These are phyloP conservation scores for Stomatorhinus walkeri DNA, from an alignment of 2,797 vertebrate genomes.

Conservation along the genomic window DNA sequence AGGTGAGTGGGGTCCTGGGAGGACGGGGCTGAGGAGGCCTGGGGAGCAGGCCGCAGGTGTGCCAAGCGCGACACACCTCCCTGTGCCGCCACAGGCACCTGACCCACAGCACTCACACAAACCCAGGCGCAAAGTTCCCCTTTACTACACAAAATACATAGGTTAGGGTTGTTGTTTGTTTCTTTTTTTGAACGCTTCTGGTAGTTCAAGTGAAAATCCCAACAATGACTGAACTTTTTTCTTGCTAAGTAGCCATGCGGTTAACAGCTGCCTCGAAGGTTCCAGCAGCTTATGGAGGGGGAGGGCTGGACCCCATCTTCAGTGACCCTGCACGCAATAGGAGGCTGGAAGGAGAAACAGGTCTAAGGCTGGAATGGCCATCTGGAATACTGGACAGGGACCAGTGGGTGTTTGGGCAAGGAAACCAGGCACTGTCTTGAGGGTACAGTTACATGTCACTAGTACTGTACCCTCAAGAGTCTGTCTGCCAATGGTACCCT, in stretches of 20 bases:
- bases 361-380: neutral
- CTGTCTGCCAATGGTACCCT: neutral
- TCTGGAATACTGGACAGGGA: neutral
- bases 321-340: neutral
- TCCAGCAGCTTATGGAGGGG: neutral
- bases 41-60: slow-evolving; percentile 5
- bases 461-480: neutral
- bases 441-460: neutral
- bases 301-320: neutral
- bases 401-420: neutral
- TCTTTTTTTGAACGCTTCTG: neutral
- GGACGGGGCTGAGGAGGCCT: neutral
- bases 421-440: neutral
- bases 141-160: neutral
- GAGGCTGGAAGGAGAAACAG: neutral
- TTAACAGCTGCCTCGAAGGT: neutral
- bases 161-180: neutral
- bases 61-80: neutral
- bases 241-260: neutral
- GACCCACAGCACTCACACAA: neutral
- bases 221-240: neutral
- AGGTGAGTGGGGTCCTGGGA: neutral
- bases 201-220: neutral
- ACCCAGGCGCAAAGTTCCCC: neutral
- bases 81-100: neutral